Evolutionary conservation across 2,888 invertebrate genomes (phyloP), one percentile per base, ranked within the genome.

Genomic region (Orthonevra nobilis): DNA sequence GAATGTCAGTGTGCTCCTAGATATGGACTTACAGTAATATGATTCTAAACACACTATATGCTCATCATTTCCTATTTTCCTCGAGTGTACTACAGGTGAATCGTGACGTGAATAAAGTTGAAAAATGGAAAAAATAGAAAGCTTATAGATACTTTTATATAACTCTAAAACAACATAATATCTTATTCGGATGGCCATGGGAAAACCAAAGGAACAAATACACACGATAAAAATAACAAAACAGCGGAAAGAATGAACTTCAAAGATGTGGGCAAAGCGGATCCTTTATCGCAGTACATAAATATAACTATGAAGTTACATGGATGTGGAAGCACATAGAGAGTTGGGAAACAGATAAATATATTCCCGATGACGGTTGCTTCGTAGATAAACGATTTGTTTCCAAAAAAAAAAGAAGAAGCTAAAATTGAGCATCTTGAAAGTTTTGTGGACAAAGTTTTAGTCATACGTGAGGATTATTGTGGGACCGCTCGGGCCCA

Each of bases 71-170:
- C 40, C 63, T 44, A 70, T 70, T 64, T 64, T 46, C 32, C 36
- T 26, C 60, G 26, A 60, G 38, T 46, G 38, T 54, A 72, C n/a
- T n/a, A n/a, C 70, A 77, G 77, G 70, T 72, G 60, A 77, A 60
- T 70, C 77, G 77, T 77, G 77, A 77, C 64, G 70, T 54, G 77
- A 77, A 70, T 77, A 60, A 46, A 46, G 64, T 52, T 70, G 28
- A 77, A 36, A n/a, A n/a, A 74, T 46, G 54, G 68, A 74, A 48
- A 28, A 68, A 64, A 73, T 28, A 46, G 15, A n/a, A n/a, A 14
- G 28, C 6, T 50, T 20, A 63, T 46, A 12, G 46, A 30, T 32
- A 42, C 10, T 2, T 40, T 42, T 2, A 14, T 19, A 38, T 56
- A 56, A 56, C 38, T 46, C 34, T 26, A 48, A 17, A 48, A 26